Evolutionary conservation across 2,888 invertebrate species (phyloP), one percentile per base, ranked within the genome.

Genomic region (Leuctra nigra): DNA sequence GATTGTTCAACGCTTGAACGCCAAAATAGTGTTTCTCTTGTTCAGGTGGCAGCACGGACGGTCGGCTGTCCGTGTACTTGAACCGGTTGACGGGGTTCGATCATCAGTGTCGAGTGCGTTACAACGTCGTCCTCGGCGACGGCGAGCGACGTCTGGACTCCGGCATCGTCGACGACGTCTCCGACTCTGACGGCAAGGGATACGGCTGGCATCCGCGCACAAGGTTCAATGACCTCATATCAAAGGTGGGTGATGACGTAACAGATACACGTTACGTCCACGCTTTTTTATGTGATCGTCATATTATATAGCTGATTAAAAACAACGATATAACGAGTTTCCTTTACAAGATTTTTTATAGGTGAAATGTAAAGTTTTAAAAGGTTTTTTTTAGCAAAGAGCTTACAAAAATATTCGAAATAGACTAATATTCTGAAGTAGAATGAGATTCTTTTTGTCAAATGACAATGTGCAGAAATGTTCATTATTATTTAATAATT

Each of bases 11-110:
- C 41, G 16, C 6, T 6, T 41, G 9, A 7, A 20, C 20, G 16
- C 4, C 13, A 18, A 13, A 7, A 18, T 7, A 18, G 16, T 18
- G 4, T 41, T 18, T 41, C 11, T 29, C 29, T 6, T 29, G 7
- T 7, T 29, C 41, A 64, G 67, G 64, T 47, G 65, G 68, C 4
- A 66, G 68, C 46, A 68, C 71, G 50, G 75, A 77, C 63, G 75
- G 68, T 64, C 65, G 77, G 23, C 65, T 78, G 48, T 75, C 77
- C 59, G 73, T 84, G 53, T 80, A 83, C 56, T 73, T 90, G 36
- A 81, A 83, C 66, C 77, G 89, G 53, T 78, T 87, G 55, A 87
- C 88, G n/a, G 87, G 87, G 46, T 87, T 87, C 67, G 88, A 88
- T 64, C 87, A 88, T 68, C 81, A 83, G 52, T 88, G 88, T 68